Evolutionary conservation across 2,797 vertebrate species (phyloP), one percentile per base, ranked within the genome.

Genomic region (Lepilemur septentrionalis): DNA sequence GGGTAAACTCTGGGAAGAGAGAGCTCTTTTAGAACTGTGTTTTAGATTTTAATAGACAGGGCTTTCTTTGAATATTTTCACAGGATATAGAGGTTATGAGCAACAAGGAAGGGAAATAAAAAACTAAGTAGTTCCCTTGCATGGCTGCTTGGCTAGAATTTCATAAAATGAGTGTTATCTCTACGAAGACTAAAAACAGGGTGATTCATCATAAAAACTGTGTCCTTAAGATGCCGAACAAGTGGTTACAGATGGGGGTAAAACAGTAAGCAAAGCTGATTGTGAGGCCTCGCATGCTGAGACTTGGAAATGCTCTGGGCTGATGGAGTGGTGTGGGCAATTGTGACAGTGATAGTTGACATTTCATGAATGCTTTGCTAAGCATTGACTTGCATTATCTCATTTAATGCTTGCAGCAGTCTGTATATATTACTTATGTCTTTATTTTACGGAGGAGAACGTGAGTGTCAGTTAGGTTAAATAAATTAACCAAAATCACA

Each of bases 11-110:
- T 32, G 5, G 8, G 25, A 94, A 75, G 70, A 78, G 73, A 70
- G 80, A 55, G 32, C 35, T 59, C 46, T 59, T 91, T 94, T 46
- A 38, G 41, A 90, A 75, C 23, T 7, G 5, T 78, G 41, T 70
- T 78, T 93, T 46, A 59, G 38, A 76, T 86, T 86, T 93, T 63
- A 85, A 84, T 25, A 81, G 73, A 93, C 55, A 70, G 2, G 10
- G 15, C 3, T 73, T 96, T 94, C 84, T 93, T 48, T 57, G 91
- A 89, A 55, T 95, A 89, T 80, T 91, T 91, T 85, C 75, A 89
- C 3, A 89, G n/a, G 75, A 59, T 55, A 57, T 17, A 57, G 52
- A 67, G 14, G 7, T 46, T 69, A 55, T 32, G 38, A 50, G 55
- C 57, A 78, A 28, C 57, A 81, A 83, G 41, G 15, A 94, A 84